Evolutionary conservation across 2,797 vertebrate species (phyloP).

Genomic region (Oreochromis mossambicus): DNA sequence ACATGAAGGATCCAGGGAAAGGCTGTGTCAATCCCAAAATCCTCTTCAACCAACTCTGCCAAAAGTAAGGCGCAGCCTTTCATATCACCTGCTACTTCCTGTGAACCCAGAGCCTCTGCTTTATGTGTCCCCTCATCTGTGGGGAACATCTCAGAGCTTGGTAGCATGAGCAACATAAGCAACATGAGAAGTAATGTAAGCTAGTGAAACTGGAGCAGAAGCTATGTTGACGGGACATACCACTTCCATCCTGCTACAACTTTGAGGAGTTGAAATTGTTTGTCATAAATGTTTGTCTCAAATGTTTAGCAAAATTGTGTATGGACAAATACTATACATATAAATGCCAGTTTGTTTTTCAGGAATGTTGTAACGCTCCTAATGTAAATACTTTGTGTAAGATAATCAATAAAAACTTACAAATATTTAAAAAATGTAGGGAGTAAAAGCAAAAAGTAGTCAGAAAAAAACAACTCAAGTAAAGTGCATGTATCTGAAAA

Average conservation of each 20-base stretch:
- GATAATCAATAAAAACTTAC: not conserved
- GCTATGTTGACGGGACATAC: not conserved
- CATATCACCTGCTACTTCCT: not conserved
- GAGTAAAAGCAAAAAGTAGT: not conserved
- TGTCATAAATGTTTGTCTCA: not conserved
- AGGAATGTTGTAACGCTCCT: not conserved
- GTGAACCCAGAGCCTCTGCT: not conserved
- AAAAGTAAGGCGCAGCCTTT: conserved; percentile 83
- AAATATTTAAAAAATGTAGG: not conserved
- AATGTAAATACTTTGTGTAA: not conserved
- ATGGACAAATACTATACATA: not conserved
- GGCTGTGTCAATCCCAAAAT: conserved; percentile 92
- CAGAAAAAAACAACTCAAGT: not conserved
- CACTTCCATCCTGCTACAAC: not conserved
- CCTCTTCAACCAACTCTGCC: conserved; percentile 96
- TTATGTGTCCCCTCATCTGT: not conserved
- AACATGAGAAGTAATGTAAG: not conserved
- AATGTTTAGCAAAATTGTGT: not conserved
- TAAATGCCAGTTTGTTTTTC: not conserved
- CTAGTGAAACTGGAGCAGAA: not conserved
- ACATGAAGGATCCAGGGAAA: conserved; percentile 91
- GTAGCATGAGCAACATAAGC: not conserved
- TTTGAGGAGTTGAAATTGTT: not conserved
- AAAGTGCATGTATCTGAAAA: not conserved
- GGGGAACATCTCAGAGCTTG: not conserved